A percentile compares a stretch with the other conserved stretches of the same genome.
phyloP scores from a whole-genome alignment of 1,140 invertebrate species.

The Macrobrachium rosenbergii region DNA sequence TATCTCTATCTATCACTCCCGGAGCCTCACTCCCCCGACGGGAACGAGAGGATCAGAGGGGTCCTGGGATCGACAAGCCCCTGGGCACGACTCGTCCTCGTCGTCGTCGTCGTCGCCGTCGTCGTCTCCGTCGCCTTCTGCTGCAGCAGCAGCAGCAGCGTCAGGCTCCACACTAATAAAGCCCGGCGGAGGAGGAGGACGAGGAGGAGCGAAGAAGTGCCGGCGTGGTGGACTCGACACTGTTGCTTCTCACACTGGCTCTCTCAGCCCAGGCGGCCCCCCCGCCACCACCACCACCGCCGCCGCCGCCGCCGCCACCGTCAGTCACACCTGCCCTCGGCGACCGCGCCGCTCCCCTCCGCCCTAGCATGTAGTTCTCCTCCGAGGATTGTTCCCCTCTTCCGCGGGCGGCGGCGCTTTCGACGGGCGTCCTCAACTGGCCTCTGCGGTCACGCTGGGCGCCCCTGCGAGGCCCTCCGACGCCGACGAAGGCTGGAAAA shows the following conservation, averaged over 20 bases:
- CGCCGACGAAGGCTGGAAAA: neutral
- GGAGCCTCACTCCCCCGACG: too few species aligned
- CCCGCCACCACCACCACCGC: neutral
- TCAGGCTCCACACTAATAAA: neutral
- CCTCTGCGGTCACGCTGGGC: too few species aligned
- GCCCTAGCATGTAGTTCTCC: neutral
- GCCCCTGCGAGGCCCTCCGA: too few species aligned
- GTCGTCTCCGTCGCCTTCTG: neutral
- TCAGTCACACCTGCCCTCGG: slow-evolving; percentile 37
- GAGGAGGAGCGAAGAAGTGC: slow-evolving; percentile 4
- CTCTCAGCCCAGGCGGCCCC: neutral
- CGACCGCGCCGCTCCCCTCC: neutral
- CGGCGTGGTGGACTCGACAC: slow-evolving; percentile 11
- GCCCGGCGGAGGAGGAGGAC: neutral
- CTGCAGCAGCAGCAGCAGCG: neutral
- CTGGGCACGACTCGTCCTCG: too few species aligned
- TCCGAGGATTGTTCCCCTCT: neutral
- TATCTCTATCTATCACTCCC: too few species aligned
- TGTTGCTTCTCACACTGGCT: slow-evolving; percentile 48
- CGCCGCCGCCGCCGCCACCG: neutral
- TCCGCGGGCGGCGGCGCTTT: neutral
- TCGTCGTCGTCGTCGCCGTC: neutral
- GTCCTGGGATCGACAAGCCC: neutral
- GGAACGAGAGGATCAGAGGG: neutral
- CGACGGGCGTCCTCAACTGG: too few species aligned